Conservation (phyloP, 2,797 vertebrate species). For the Sebastiscus tertius region DNA sequence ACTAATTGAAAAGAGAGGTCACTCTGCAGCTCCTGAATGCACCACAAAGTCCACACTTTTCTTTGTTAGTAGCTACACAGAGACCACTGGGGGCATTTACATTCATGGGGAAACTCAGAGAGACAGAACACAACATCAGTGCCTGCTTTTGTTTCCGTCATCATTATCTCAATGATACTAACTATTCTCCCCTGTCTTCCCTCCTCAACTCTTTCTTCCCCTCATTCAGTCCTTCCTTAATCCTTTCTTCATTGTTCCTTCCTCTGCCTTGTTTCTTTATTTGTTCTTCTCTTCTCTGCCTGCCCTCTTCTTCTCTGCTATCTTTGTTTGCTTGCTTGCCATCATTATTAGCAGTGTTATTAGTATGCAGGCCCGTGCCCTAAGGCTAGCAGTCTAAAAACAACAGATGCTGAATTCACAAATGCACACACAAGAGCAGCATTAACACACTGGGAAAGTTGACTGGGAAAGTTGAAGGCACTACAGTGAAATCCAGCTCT, state of each 20-base stretch:
- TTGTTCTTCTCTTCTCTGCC: not conserved
- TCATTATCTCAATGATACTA: not conserved
- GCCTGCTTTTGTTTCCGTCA: not conserved
- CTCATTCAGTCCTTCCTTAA: not conserved
- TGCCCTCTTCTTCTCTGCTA: not conserved
- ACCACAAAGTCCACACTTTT: not conserved
- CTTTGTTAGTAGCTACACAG: rapidly evolving
- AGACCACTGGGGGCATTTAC: not conserved
- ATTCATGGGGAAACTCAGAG: not conserved
- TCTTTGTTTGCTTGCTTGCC: not conserved
- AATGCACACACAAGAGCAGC: not conserved
- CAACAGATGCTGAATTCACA: slow-evolving; percentile 43
- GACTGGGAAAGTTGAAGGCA: not conserved
- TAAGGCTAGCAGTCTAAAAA: not conserved
- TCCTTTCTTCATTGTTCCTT: not conserved
- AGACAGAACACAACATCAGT: not conserved
- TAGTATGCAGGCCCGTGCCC: slow-evolving; percentile 20
- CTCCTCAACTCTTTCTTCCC: not conserved
- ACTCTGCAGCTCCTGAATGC: not conserved
- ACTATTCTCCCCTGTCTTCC: not conserved
- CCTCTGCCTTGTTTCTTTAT: not conserved
- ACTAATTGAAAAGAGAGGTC: not conserved
- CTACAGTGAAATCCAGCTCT: not conserved
- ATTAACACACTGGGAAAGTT: not conserved
- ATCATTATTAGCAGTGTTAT: slow-evolving; percentile 25